These are phyloP conservation scores for Petromus typicus DNA, from an alignment of 2,113 vertebrate species.

Conservation along the genomic window DNA sequence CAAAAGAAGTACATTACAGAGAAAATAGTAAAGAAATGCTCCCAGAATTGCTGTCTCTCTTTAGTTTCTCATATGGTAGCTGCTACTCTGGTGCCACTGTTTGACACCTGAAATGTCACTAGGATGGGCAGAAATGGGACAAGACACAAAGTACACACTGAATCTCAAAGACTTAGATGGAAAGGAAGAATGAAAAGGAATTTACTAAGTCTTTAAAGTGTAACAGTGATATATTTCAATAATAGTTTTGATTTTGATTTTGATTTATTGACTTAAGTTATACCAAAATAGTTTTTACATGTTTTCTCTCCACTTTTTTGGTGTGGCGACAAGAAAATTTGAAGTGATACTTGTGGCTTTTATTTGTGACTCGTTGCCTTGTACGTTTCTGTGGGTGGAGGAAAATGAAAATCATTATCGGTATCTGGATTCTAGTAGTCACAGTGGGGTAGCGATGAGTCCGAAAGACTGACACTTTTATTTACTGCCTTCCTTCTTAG, in stretches of 20 bases:
- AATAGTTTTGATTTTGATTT: no score
- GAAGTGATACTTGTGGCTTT: background rate
- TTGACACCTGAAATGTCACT: background rate
- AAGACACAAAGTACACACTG: background rate
- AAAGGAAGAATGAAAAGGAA: background rate
- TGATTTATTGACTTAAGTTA: background rate
- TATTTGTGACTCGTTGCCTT: background rate
- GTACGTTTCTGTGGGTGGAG: background rate
- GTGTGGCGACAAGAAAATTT: constrained; percentile 25
- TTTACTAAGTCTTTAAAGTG: background rate
- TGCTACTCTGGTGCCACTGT: background rate
- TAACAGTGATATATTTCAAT: background rate
- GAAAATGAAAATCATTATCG: constrained; percentile 23
- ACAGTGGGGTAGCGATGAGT: background rate
- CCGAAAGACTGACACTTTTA: constrained; percentile 48
- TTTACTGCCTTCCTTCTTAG: constrained; percentile 7
- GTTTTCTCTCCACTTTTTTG: constrained; percentile 26
- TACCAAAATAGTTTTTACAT: background rate
- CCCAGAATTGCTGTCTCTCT: background rate
- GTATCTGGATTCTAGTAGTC: background rate
- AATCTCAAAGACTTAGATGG: background rate
- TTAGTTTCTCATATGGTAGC: background rate
- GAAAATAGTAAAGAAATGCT: background rate
- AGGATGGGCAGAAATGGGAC: background rate
- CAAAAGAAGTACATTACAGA: background rate